phyloP scores from a whole-genome alignment of 2,888 invertebrate species.

The Leistus spinibarbis region DNA sequence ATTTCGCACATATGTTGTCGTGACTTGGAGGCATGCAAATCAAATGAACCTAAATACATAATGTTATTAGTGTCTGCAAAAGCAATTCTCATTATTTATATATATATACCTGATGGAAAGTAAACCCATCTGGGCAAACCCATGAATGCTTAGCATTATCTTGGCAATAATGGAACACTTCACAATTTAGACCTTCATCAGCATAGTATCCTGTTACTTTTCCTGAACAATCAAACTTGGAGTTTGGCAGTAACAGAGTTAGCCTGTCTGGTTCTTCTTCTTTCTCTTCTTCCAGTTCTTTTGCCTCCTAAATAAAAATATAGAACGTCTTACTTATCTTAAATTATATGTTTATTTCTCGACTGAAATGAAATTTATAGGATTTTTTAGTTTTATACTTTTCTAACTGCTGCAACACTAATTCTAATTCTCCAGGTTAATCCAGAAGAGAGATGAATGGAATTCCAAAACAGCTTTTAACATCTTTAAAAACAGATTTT shows the following conservation, averaged over 20 bases:
- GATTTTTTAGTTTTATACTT: too few species aligned
- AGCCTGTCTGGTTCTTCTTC: slow-evolving; percentile 87
- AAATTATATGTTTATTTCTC: too few species aligned
- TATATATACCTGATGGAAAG: slow-evolving; percentile 75
- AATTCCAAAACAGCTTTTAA: too few species aligned
- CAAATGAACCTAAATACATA: slow-evolving; percentile 73
- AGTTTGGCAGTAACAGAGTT: slow-evolving; percentile 76
- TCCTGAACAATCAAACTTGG: slow-evolving; percentile 80
- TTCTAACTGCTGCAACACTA: too few species aligned
- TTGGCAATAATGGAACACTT: slow-evolving; percentile 93
- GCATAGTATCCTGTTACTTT: slow-evolving; percentile 91
- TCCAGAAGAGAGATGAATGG: too few species aligned
- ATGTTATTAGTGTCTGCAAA: slow-evolving; percentile 46
- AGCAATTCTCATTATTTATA: not conserved
- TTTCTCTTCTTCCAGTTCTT: slow-evolving; percentile 69
- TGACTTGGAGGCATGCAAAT: slow-evolving; percentile 92
- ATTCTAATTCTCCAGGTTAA: too few species aligned
- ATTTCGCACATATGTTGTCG: slow-evolving; percentile 88
- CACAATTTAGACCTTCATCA: slow-evolving; percentile 85
- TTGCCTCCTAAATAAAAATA: slow-evolving; percentile 55
- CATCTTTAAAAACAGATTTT: too few species aligned
- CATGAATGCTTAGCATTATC: slow-evolving; percentile 89
- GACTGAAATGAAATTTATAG: too few species aligned
- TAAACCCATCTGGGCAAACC: slow-evolving; percentile 91
- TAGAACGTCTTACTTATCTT: too few species aligned